Base-by-base conservation (phyloP, 2,113 vertebrate species). In the Argyrosomus japonicus region DNA sequence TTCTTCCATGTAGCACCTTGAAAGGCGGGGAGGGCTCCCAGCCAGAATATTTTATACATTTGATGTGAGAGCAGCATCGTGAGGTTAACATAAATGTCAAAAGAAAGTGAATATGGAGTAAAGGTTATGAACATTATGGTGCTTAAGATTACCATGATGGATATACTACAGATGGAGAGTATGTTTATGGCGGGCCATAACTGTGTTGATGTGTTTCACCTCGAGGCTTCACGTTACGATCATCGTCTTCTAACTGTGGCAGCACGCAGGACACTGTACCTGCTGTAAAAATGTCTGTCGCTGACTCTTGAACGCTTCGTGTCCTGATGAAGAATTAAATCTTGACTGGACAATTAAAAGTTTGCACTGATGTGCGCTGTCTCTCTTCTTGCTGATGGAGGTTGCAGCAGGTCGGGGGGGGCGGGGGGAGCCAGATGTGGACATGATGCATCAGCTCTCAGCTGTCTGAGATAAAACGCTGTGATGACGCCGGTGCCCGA, bases 361-460 rank as follows among this genome's bases (percentile, higher is more conserved):
- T 62, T 15, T 19, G 2, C 29, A 15, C 29, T 5, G 6, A 27
- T 27, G 13, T 45, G 47, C 56, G 63, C 32, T 13, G 45, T 32
- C 5, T 50, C 50, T 12, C 7, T 14, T 29, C 21, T 15, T 27
- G 19, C 51, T 40, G 77, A 32, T 53, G 18, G 56, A 68, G 43
- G 53, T n/a, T 45, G 50, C 2, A 60, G 73, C 4, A 2, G 10
- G 4, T n/a, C n/a, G n/a, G 23, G 72, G 70, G 50, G 17, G 23
- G 29, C 11, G 48, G 36, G n/a, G n/a, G 10, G 51, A 8, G 60
- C 62, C 74, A 75, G 72, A 71, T 69, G 82, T 75, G 72, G 48
- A 63, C 15, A 21, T 48, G 69, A 72, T 69, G 56, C 73, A 79
- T 77, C 62, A 82, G 82, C 68, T 75, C 21, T 54, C 29, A 57